These are phyloP conservation scores for Coreoperca whiteheadi DNA, from an alignment of 2,113 vertebrate genomes.

Conservation along the genomic window DNA sequence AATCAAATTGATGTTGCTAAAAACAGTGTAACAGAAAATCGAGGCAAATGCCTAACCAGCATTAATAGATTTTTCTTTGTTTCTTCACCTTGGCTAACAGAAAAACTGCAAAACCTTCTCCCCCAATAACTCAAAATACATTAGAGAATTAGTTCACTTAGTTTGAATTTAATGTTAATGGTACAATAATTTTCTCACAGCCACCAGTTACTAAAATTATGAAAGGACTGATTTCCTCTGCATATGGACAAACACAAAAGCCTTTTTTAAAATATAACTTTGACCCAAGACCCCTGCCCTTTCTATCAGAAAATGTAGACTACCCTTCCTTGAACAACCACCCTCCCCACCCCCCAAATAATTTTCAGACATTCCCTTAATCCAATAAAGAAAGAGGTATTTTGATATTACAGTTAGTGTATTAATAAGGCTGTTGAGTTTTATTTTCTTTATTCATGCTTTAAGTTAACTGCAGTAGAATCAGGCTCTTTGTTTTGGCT, in stretches of 20 bases:
- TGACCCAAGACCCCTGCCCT: too few species aligned
- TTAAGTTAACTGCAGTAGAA: not conserved
- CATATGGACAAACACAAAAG: not conserved
- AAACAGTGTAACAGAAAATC: not conserved
- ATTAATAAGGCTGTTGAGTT: not conserved
- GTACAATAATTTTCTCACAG: too few species aligned
- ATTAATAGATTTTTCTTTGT: not conserved
- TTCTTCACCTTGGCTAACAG: not conserved
- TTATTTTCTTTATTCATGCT: not conserved
- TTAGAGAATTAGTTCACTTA: too few species aligned
- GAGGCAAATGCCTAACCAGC: not conserved
- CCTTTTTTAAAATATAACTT: too few species aligned
- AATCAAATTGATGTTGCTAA: not conserved
- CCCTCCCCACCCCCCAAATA: too few species aligned
- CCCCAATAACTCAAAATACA: not conserved
- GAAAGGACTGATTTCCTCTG: not conserved
- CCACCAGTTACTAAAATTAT: not conserved
- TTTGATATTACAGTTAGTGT: not conserved
- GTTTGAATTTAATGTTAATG: not conserved
- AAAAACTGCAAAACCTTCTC: not conserved
- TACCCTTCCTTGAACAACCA: too few species aligned
- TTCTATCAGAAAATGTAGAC: too few species aligned
- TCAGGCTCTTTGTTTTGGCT: not conserved
- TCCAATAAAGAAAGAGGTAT: too few species aligned
- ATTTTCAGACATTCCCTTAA: too few species aligned